phyloP scores from a whole-genome alignment of 2,113 vertebrate species.

The Ptilorrhoa leucosticta region DNA sequence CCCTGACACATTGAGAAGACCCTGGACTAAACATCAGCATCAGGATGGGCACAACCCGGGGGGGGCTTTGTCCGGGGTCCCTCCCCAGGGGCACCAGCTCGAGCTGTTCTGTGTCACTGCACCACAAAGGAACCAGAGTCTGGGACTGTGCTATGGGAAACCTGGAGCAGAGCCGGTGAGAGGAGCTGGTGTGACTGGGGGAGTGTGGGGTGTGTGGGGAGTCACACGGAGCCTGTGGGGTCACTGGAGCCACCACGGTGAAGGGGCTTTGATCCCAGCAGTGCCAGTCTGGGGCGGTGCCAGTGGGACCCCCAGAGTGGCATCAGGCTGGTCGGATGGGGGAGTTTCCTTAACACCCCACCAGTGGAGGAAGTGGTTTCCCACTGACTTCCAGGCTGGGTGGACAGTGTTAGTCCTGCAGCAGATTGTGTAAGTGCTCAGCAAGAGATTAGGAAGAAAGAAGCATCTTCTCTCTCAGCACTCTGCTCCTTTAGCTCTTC shows the following conservation, averaged over 20 bases:
- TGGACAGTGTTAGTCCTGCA: neutral
- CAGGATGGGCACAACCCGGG: neutral
- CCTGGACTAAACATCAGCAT: neutral
- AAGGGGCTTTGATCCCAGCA: neutral
- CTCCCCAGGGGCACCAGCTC: neutral
- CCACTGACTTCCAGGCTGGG: neutral
- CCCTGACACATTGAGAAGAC: neutral
- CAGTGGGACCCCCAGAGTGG: neutral
- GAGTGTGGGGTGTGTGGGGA: neutral
- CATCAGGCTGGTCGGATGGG: accelerated
- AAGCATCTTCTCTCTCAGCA: neutral
- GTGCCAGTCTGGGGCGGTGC: neutral
- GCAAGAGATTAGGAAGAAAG: neutral
- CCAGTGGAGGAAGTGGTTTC: neutral
- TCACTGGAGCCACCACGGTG: neutral
- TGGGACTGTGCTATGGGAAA: neutral
- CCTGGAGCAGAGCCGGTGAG: neutral
- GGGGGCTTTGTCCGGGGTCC: neutral
- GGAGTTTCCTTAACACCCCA: neutral
- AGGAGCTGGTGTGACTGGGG: neutral
- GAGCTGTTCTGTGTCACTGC: neutral
- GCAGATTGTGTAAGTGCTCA: neutral
- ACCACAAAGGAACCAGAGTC: neutral
- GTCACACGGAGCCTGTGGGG: neutral
- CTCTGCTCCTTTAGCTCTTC: neutral